These are phyloP conservation scores for Tauraco erythrolophus DNA, from an alignment of 2,113 vertebrate genomes.

Conservation along the genomic window DNA sequence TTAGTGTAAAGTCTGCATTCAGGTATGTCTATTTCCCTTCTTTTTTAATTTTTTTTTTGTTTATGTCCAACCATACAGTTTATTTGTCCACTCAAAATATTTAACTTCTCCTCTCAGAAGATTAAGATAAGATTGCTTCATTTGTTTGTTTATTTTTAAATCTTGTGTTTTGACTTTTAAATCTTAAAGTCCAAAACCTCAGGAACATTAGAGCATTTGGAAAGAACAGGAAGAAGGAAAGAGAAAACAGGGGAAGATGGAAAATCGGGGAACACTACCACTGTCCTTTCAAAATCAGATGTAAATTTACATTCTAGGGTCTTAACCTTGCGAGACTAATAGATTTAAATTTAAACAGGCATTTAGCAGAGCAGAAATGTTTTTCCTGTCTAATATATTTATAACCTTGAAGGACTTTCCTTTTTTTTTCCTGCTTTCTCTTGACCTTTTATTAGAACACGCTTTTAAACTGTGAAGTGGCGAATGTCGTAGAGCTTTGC, in stretches of 20 bases:
- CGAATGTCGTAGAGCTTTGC: conserved; percentile 44
- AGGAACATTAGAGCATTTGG: not conserved
- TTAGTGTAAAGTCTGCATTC: not conserved
- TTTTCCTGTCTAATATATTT: conserved; percentile 14
- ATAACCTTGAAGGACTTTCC: conserved; percentile 27
- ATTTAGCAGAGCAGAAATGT: conserved; percentile 42
- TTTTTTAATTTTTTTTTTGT: not conserved
- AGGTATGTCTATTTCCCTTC: not conserved
- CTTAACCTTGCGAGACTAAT: conserved; percentile 18
- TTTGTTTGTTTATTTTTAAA: not conserved
- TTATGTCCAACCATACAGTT: not conserved
- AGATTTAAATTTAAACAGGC: conserved; percentile 37
- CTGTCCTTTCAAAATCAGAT: not conserved
- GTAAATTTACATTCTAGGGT: not conserved
- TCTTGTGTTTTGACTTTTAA: not conserved
- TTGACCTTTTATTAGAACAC: conserved; percentile 73
- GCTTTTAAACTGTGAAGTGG: conserved; percentile 68
- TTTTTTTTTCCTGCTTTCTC: not conserved
- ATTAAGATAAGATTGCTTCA: not conserved
- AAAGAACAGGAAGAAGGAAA: not conserved
- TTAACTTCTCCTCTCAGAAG: not conserved
- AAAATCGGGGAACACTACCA: not conserved
- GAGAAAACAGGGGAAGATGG: not conserved
- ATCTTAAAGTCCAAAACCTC: not conserved
- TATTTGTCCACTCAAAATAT: not conserved